Conservation (phyloP, 2,797 vertebrate genomes). For the Coregonus sp. region DNA sequence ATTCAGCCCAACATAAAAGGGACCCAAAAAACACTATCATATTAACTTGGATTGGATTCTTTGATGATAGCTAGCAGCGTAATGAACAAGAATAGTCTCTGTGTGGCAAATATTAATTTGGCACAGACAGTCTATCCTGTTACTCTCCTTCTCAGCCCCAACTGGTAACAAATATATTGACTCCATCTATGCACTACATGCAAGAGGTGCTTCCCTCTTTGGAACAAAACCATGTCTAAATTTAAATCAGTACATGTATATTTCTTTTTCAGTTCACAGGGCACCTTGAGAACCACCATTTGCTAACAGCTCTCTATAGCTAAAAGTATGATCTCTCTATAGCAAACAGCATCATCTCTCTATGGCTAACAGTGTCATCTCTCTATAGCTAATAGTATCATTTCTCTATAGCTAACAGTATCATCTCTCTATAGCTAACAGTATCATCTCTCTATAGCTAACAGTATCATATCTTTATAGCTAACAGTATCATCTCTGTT, state of each 20-base stretch:
- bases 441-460: background rate
- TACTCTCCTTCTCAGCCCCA: background rate
- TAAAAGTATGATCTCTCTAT: too few species aligned
- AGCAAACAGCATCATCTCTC: background rate
- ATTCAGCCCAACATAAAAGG: background rate
- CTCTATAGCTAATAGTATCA: background rate
- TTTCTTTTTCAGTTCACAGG: background rate
- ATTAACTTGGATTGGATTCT: background rate
- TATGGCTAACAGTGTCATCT: background rate
- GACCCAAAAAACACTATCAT: background rate
- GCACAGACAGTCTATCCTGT: background rate
- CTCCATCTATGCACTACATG: background rate
- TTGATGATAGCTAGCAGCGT: constrained; percentile 5
- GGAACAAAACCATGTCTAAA: background rate
- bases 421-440: background rate
- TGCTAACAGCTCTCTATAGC: background rate
- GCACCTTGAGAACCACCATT: background rate
- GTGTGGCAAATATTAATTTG: background rate
- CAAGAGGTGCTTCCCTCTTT: background rate
- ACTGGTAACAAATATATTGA: background rate
- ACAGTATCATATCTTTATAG: background rate
- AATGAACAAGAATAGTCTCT: background rate
- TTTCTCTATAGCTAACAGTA: background rate
- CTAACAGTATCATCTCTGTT: background rate
- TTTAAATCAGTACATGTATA: background rate